phyloP scores from a whole-genome alignment of 2,888 invertebrate species.

The Chloroclysta siterata region DNA sequence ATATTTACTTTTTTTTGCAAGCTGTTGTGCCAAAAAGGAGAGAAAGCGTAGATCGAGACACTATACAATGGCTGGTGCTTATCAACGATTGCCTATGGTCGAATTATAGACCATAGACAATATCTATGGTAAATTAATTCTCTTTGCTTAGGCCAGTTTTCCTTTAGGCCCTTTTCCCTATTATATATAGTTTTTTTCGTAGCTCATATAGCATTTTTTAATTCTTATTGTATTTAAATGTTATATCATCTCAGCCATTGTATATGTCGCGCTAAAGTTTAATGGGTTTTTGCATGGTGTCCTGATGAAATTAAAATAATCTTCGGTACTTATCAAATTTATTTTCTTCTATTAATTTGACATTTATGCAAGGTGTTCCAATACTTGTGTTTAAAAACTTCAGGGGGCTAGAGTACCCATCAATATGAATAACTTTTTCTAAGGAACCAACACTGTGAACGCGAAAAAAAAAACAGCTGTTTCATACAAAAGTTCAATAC shows the following conservation, averaged over 20 bases:
- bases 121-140: slow-evolving; percentile 58
- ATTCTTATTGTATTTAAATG: slow-evolving; percentile 19
- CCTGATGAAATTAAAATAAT: slow-evolving; percentile 50
- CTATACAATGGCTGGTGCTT: slow-evolving; percentile 74
- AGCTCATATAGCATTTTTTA: slow-evolving; percentile 21
- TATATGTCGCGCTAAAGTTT: slow-evolving; percentile 61
- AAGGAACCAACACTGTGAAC: too few relatives aligned
- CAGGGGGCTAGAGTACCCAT: too few relatives aligned
- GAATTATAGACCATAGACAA: slow-evolving; percentile 59
- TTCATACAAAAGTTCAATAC: too few relatives aligned
- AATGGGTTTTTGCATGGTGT: slow-evolving; percentile 47
- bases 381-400: too few relatives aligned
- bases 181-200: slow-evolving; percentile 15
- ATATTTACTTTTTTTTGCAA: slow-evolving; percentile 65
- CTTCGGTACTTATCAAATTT: neutral
- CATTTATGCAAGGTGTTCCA: too few relatives aligned
- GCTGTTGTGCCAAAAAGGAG: slow-evolving; percentile 71
- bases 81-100: slow-evolving; percentile 70
- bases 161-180: slow-evolving; percentile 21
- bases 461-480: too few relatives aligned
- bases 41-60: slow-evolving; percentile 68
- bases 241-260: slow-evolving; percentile 56
- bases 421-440: too few relatives aligned
- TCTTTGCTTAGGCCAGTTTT: slow-evolving; percentile 29
- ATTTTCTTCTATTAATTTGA: neutral